Conservation (phyloP, 2,797 vertebrate genomes). For the Nannoperca australis region DNA sequence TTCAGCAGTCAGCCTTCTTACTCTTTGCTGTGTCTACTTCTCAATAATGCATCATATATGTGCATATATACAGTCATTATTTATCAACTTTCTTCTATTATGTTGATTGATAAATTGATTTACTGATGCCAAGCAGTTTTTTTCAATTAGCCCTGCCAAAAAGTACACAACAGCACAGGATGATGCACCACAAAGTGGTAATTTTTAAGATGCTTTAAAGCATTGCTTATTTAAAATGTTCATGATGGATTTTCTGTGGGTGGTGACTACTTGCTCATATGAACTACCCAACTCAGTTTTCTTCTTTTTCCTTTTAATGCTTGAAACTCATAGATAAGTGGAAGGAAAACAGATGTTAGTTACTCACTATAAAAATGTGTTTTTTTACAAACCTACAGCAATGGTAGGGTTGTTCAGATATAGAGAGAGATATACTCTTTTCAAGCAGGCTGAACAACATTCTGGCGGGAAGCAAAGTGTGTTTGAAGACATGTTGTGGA, state of each 20-base stretch:
- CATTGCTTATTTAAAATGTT: conserved; percentile 6
- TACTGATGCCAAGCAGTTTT: conserved; percentile 1
- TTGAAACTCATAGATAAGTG: neutral
- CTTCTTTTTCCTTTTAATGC: neutral
- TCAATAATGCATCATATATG: conserved; percentile 32
- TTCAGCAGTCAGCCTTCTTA: conserved; percentile 8
- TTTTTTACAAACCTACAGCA: neutral
- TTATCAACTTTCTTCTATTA: conserved; percentile 26
- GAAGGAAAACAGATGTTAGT: conserved; percentile 13
- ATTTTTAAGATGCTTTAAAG: conserved; percentile 22
- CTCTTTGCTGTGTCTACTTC: conserved; percentile 1
- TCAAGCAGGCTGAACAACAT: conserved; percentile 31
- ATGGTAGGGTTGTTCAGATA: neutral
- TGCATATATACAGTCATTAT: conserved; percentile 12
- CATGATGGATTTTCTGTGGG: conserved; percentile 19
- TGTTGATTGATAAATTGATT: conserved; percentile 13
- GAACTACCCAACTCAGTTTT: neutral
- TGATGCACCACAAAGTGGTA: conserved; percentile 10
- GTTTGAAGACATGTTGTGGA: no score
- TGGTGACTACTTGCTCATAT: conserved; percentile 1
- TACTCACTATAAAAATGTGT: conserved; percentile 5
- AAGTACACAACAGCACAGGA: neutral
- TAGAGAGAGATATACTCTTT: neutral
- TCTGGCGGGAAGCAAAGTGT: conserved; percentile 23
- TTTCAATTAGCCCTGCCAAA: neutral